Evolutionary conservation across 2,113 vertebrate species (phyloP).

Genomic region (Paracanthobrama guichenoti): DNA sequence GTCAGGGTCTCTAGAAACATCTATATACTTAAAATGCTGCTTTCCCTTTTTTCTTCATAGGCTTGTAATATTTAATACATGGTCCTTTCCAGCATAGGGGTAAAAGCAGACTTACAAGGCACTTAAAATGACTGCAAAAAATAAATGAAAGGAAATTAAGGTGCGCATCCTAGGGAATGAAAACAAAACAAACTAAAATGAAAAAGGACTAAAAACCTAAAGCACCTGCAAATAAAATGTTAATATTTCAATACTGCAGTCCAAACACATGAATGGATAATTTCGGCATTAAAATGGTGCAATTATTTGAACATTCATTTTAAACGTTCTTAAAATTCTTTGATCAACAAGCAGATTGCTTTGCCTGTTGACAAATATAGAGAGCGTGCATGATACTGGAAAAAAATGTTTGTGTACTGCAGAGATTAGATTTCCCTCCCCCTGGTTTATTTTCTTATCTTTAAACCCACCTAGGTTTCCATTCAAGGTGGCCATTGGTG

Average conservation of each 20-base stretch:
- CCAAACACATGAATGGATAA: background rate
- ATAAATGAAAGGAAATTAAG: background rate
- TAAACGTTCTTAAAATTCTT: background rate
- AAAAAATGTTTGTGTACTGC: slow-evolving; percentile 60
- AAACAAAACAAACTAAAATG: background rate
- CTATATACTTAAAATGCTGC: slow-evolving; percentile 63
- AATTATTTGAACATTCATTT: background rate
- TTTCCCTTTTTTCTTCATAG: slow-evolving; percentile 47
- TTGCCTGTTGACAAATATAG: slow-evolving; percentile 14
- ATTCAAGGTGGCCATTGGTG: slow-evolving; percentile 99
- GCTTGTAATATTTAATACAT: slow-evolving; percentile 26
- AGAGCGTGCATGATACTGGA: background rate
- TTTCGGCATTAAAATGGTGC: background rate
- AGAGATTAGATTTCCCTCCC: slow-evolving; percentile 71
- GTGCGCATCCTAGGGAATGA: background rate
- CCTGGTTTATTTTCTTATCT: slow-evolving; percentile 75
- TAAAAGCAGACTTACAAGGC: background rate
- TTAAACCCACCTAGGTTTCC: slow-evolving; percentile 97
- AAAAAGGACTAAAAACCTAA: background rate
- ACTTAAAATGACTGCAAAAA: background rate
- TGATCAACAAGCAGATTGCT: background rate
- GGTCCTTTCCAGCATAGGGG: background rate
- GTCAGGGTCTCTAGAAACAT: slow-evolving; percentile 67
- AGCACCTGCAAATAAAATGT: background rate
- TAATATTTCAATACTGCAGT: background rate